These are phyloP conservation scores for Druceiella hillmani DNA, from an alignment of 2,888 invertebrate species.

Conservation along the genomic window DNA sequence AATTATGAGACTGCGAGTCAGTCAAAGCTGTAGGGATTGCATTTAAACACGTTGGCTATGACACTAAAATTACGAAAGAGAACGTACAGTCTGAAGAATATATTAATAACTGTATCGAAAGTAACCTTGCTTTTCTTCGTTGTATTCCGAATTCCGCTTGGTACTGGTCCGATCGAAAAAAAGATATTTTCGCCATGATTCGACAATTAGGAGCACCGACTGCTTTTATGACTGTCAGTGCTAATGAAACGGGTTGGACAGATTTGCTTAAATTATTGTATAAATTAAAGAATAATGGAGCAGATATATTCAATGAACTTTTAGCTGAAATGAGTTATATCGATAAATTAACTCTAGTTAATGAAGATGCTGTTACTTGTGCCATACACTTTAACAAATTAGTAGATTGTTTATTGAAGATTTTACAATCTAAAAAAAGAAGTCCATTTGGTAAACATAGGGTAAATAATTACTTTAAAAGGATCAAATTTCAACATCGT, in stretches of 20 bases:
- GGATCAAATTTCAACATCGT: constrained; percentile 21
- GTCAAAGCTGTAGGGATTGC: constrained; percentile 18
- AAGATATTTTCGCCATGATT: too few relatives aligned
- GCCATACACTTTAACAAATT: constrained; percentile 21
- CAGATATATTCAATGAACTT: constrained; percentile 7
- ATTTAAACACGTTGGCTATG: too few relatives aligned
- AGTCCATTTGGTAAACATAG: constrained; percentile 19
- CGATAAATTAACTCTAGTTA: constrained; percentile 21
- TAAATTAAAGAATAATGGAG: constrained; percentile 19
- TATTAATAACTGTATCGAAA: too few relatives aligned
- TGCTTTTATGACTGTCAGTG: constrained; percentile 27
- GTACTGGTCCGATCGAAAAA: too few relatives aligned
- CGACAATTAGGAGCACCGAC: constrained; percentile 28
- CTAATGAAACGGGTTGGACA: constrained; percentile 27
- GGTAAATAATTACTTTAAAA: constrained; percentile 18
- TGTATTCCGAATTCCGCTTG: too few relatives aligned
- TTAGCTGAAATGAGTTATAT: constrained; percentile 14
- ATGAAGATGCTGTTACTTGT: too few relatives aligned
- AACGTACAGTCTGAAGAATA: too few relatives aligned
- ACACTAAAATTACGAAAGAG: too few relatives aligned
- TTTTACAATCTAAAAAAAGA: constrained; percentile 15
- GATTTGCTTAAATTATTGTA: constrained; percentile 22
- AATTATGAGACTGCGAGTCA: constrained; percentile 23
- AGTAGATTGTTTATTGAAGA: constrained; percentile 12
- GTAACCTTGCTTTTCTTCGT: too few relatives aligned